phyloP scores from a whole-genome alignment of 2,113 vertebrate species.

The Crotalus horridus region DNA sequence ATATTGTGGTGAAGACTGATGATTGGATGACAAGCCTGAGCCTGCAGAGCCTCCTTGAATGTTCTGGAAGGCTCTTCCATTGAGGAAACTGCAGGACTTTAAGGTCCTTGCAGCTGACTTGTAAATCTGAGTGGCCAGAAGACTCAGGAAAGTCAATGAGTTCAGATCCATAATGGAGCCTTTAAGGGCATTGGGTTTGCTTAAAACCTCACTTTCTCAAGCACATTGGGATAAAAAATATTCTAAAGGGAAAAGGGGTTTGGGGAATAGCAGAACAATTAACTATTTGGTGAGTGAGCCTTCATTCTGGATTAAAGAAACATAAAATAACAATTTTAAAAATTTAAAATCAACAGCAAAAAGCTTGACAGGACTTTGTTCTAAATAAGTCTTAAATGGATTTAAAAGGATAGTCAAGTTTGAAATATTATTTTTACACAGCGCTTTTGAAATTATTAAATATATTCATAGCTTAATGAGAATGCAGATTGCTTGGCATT shows the following conservation, averaged over 20 bases:
- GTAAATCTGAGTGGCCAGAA: neutral
- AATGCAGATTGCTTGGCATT: neutral
- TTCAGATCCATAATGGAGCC: neutral
- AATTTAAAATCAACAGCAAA: neutral
- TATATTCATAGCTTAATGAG: neutral
- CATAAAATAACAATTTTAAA: neutral
- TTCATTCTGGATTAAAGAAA: neutral
- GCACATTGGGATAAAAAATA: neutral
- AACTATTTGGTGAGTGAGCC: neutral
- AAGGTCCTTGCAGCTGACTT: neutral
- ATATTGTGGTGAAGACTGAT: neutral
- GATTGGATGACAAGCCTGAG: neutral
- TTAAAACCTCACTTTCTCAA: neutral
- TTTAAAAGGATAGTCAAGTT: neutral
- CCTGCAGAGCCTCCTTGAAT: neutral
- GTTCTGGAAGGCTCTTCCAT: neutral
- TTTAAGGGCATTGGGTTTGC: neutral
- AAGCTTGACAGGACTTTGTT: neutral
- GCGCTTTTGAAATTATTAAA: neutral
- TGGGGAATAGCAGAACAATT: neutral
- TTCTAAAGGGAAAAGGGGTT: neutral
- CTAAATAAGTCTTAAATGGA: neutral
- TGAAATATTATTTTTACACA: neutral
- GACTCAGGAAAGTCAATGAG: neutral
- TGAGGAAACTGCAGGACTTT: neutral